A percentile compares a stretch with the other conserved stretches of the same genome.
These are phyloP conservation scores for Acromyrmex charruanus DNA, from an alignment of 1,140 invertebrate species.

Conservation along the genomic window DNA sequence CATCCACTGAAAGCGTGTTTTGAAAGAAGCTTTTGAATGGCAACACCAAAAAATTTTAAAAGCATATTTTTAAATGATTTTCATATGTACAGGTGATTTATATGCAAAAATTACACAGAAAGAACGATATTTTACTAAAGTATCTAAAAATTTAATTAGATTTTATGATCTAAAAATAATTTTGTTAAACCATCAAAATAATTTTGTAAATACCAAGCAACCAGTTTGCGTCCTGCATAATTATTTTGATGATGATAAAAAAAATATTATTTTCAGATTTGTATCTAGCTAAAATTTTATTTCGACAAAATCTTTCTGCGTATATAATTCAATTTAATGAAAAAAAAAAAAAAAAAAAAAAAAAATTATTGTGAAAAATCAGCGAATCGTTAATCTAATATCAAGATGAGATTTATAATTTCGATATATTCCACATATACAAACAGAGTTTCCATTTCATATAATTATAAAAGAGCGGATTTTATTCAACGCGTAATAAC, in stretches of 20 bases:
- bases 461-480: background rate
- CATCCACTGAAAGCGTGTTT: background rate
- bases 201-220: no score
- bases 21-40: conserved; percentile 8
- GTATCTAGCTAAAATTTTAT: no score
- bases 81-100: background rate
- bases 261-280: no score
- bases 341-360: background rate
- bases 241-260: no score
- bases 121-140: no score
- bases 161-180: no score
- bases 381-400: background rate
- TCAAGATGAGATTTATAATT: background rate
- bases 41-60: conserved; percentile 2
- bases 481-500: conserved; percentile 31
- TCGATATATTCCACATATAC: background rate
- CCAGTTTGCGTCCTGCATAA: no score
- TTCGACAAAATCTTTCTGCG: no score
- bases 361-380: background rate
- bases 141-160: no score
- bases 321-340: background rate
- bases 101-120: background rate
- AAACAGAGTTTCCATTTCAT: background rate
- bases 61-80: conserved; percentile 12
- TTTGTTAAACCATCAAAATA: no score